A percentile compares a stretch with the other conserved stretches of the same genome.
These are phyloP conservation scores for Scotopteryx bipunctaria DNA, from an alignment of 2,888 invertebrate species.

Conservation along the genomic window DNA sequence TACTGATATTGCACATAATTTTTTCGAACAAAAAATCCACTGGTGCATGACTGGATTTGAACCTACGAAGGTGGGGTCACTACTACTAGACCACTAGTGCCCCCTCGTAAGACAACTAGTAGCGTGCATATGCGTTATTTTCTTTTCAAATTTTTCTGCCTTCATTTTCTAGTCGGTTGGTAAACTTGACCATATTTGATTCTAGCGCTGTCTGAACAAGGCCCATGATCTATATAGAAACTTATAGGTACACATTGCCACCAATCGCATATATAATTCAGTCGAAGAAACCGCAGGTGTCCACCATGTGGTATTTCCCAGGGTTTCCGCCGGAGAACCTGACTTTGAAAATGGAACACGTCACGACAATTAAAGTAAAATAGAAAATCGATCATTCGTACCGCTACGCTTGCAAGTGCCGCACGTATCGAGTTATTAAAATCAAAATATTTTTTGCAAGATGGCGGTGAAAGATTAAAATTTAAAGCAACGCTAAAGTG, in stretches of 20 bases:
- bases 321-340: constrained; percentile 48
- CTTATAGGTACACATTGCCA: too few species aligned
- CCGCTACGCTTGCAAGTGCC: constrained; percentile 2
- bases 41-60: too few species aligned
- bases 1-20: too few species aligned
- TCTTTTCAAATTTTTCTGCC: too few species aligned
- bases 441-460: neutral
- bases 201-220: constrained; percentile 29
- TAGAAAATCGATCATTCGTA: constrained; percentile 61
- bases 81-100: too few species aligned
- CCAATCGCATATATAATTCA: constrained; percentile 64
- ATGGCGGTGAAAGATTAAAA: constrained; percentile 8
- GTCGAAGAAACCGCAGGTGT: constrained; percentile 57
- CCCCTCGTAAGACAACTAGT: too few species aligned
- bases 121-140: too few species aligned
- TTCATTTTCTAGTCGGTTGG: too few species aligned
- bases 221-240: too few species aligned
- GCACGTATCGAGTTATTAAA: constrained; percentile 20
- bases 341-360: constrained; percentile 67
- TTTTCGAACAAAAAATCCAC: too few species aligned
- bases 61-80: too few species aligned
- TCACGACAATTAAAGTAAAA: constrained; percentile 62
- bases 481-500: neutral
- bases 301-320: constrained; percentile 57
- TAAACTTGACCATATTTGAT: too few species aligned